Percentiles rank a stretch among this genome's conserved stretches.
These are phyloP conservation scores for Andrena praecox DNA, from an alignment of 2,888 invertebrate genomes.

Conservation along the genomic window DNA sequence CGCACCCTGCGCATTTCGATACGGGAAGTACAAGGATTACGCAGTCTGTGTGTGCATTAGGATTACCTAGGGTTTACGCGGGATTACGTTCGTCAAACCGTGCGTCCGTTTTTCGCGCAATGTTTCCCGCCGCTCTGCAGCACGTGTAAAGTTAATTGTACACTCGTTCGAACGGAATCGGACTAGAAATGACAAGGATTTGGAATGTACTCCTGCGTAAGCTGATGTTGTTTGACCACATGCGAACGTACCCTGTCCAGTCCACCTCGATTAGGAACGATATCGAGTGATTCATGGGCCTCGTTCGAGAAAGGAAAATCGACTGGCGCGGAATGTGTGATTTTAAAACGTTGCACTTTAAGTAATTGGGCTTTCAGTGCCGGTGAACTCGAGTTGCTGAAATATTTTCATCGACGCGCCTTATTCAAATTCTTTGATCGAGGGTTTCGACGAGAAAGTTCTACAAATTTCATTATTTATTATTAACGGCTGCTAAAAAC, in stretches of 20 bases:
- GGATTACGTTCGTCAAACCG: slow-evolving; percentile 34
- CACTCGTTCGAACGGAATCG: slow-evolving; percentile 10
- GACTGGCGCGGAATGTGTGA: neutral
- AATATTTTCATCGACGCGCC: no score
- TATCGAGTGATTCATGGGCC: neutral
- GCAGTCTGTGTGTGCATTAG: slow-evolving; percentile 23
- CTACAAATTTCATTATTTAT: no score
- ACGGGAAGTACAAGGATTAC: slow-evolving; percentile 25
- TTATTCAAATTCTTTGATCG: no score
- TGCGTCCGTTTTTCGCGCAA: slow-evolving; percentile 29
- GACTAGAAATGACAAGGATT: slow-evolving; percentile 21
- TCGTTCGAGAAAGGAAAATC: neutral
- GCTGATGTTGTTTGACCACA: neutral
- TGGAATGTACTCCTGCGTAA: slow-evolving; percentile 19
- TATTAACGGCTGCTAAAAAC: no score
- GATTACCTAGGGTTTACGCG: slow-evolving; percentile 37
- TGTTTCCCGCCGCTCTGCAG: slow-evolving; percentile 11
- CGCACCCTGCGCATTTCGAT: neutral
- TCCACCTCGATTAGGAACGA: neutral
- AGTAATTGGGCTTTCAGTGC: no score
- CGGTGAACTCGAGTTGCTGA: no score
- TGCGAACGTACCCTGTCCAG: neutral
- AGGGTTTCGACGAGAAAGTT: no score
- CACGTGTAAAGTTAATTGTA: slow-evolving; percentile 29
- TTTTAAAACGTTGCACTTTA: no score